These are phyloP conservation scores for Bostrychus sinensis DNA, from an alignment of 2,113 vertebrate genomes.

Conservation along the genomic window DNA sequence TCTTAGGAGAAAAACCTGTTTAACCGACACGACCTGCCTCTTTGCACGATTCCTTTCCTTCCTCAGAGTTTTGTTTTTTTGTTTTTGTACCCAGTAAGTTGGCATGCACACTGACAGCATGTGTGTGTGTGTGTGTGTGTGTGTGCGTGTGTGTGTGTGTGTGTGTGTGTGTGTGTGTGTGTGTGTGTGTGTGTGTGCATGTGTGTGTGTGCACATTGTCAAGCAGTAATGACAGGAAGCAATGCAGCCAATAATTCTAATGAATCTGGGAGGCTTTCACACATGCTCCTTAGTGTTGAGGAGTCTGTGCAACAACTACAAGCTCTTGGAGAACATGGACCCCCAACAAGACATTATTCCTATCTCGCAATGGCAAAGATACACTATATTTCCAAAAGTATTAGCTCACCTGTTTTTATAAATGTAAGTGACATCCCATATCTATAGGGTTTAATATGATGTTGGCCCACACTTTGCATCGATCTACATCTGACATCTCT, in stretches of 20 bases:
- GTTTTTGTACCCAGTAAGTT: slow-evolving; percentile 22
- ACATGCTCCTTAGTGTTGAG: slow-evolving; percentile 7
- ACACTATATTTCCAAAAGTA: too few relatives aligned
- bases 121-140: slow-evolving; percentile 45
- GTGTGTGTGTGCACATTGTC: slow-evolving; percentile 51
- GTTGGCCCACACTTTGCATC: too few relatives aligned
- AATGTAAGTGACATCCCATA: too few relatives aligned
- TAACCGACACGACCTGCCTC: slow-evolving; percentile 30
- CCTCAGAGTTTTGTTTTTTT: not conserved
- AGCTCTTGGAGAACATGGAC: too few relatives aligned
- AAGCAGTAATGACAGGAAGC: slow-evolving; percentile 28
- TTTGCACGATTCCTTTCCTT: slow-evolving; percentile 47
- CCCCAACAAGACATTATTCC: too few relatives aligned
- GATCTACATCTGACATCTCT: too few relatives aligned
- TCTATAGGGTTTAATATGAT: too few relatives aligned
- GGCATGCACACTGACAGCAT: slow-evolving; percentile 51
- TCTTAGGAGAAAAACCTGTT: slow-evolving; percentile 40
- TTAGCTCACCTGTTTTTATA: too few relatives aligned
- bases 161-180: slow-evolving; percentile 46
- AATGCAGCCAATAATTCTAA: slow-evolving; percentile 6
- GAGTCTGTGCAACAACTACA: too few relatives aligned
- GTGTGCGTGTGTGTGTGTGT: slow-evolving; percentile 40
- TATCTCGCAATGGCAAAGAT: too few relatives aligned
- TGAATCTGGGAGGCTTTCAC: not conserved
- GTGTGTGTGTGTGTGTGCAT: slow-evolving; percentile 39